Evolutionary conservation across 2,888 invertebrate species (phyloP).

Genomic region (Tyria jacobaeae): DNA sequence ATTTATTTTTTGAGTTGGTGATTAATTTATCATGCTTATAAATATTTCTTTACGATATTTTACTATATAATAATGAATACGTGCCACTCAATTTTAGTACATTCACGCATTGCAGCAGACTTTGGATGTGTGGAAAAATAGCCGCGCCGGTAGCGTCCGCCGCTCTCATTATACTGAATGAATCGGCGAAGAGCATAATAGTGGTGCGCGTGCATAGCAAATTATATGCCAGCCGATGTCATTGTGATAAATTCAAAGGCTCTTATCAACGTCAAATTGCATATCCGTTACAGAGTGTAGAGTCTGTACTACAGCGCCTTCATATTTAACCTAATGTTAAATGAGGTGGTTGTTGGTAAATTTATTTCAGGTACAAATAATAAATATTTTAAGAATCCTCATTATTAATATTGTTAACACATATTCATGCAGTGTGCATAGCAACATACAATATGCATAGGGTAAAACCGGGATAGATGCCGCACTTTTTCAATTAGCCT

Average conservation of each 20-base stretch:
- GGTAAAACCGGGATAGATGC: no score
- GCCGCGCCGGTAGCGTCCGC: constrained; percentile 70
- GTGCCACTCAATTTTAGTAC: constrained; percentile 41
- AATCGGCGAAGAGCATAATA: constrained; percentile 80
- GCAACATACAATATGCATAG: no score
- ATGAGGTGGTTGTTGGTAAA: neutral
- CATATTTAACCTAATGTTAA: neutral
- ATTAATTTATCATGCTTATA: no score
- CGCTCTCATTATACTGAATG: constrained; percentile 80
- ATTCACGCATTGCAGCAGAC: constrained; percentile 43
- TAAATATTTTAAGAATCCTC: neutral
- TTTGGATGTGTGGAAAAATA: constrained; percentile 54
- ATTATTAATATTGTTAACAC: no score
- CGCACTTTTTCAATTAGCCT: no score
- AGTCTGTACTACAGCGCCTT: no score
- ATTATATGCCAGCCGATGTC: constrained; percentile 81
- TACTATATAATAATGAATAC: constrained; percentile 15
- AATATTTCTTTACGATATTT: no score
- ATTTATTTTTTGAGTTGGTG: no score
- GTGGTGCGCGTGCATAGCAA: constrained; percentile 73
- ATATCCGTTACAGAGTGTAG: no score
- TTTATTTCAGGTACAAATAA: neutral
- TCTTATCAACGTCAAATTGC: constrained; percentile 32
- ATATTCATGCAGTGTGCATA: no score
- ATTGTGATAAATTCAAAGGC: constrained; percentile 76